phyloP scores from a whole-genome alignment of 2,888 invertebrate genomes.

The Patella ulyssiponensis region DNA sequence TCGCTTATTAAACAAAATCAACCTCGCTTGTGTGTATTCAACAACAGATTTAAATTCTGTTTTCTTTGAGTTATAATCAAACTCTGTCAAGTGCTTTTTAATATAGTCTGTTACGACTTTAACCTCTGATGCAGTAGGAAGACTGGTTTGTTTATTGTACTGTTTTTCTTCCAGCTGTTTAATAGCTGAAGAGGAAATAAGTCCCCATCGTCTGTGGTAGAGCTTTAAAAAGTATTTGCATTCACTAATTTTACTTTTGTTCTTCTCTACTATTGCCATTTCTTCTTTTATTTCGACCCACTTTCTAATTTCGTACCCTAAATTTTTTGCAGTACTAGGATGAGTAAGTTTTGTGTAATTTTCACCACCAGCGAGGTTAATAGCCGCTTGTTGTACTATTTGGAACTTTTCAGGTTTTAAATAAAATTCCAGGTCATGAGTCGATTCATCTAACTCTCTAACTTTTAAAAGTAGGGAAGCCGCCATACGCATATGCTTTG shows the following conservation, averaged over 20 bases:
- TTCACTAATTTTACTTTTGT: not conserved
- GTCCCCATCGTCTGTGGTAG: not conserved
- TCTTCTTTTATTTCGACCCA: not conserved
- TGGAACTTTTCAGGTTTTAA: not conserved
- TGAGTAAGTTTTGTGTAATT: not conserved
- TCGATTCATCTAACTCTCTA: not conserved
- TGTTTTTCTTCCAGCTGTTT: not conserved
- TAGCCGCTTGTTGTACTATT: not conserved
- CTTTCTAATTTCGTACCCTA: not conserved
- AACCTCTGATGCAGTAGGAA: not conserved
- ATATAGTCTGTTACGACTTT: not conserved
- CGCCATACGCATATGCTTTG: not conserved
- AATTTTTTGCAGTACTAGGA: not conserved
- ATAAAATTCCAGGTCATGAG: not conserved
- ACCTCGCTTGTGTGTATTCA: not conserved
- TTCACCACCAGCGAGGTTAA: not conserved
- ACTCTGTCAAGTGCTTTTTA: not conserved
- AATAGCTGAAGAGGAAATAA: not conserved
- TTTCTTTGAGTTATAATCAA: not conserved
- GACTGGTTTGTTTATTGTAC: not conserved
- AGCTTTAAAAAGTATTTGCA: not conserved
- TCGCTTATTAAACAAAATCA: not conserved
- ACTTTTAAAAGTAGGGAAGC: not conserved
- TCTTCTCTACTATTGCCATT: not conserved
- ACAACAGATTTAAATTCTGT: slow-evolving; percentile 6